A percentile compares a stretch with the other conserved stretches of the same genome.
Evolutionary conservation across 1,140 invertebrate genomes (phyloP).

Genomic region (Leguminivora glycinivorella): DNA sequence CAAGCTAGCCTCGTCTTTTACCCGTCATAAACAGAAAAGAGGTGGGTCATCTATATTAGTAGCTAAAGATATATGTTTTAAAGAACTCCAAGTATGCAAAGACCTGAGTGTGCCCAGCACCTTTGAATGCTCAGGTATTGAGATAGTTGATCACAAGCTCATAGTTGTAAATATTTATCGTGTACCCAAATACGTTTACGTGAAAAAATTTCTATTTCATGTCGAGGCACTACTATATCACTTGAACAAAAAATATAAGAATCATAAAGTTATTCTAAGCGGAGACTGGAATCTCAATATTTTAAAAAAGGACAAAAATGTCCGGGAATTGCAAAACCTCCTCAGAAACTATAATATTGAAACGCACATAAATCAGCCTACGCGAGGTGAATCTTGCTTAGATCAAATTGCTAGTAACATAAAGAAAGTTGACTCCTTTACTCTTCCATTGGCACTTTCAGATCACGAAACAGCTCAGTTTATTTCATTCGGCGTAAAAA

Average conservation of each 20-base stretch:
- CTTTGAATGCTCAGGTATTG: neutral
- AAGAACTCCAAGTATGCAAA: neutral
- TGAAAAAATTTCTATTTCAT: neutral
- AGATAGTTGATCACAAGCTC: neutral
- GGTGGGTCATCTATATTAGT: neutral
- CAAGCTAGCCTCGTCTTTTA: neutral
- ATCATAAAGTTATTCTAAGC: conserved; percentile 31
- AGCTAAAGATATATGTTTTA: neutral
- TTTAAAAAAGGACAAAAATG: conserved; percentile 29
- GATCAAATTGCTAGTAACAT: conserved; percentile 34
- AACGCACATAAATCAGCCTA: conserved; percentile 34
- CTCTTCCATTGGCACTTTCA: conserved; percentile 30
- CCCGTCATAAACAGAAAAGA: neutral
- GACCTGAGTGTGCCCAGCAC: neutral
- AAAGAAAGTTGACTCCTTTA: conserved; percentile 28
- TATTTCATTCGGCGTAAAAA: neutral
- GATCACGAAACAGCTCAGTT: conserved; percentile 32
- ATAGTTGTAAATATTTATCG: neutral
- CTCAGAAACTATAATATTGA: conserved; percentile 31
- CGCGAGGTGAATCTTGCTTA: conserved; percentile 31
- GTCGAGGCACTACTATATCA: neutral
- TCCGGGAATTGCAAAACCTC: conserved; percentile 26
- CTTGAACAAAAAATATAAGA: neutral
- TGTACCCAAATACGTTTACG: neutral
- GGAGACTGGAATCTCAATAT: conserved; percentile 36